Conservation (phyloP, 2,888 invertebrate species). For the Caenorhabditis sp. region DNA sequence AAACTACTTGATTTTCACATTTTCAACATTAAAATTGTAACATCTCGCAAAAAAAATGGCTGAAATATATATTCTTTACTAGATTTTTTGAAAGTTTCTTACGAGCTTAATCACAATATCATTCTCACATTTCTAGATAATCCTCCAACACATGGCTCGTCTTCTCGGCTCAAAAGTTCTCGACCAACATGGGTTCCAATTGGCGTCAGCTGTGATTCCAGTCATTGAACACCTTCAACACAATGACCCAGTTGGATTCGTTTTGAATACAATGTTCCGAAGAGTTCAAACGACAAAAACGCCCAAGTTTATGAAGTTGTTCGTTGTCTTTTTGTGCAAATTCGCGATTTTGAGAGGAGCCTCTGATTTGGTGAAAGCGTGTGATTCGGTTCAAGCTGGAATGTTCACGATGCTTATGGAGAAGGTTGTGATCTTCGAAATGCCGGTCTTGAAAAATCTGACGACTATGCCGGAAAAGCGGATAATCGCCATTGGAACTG, state of each 20-base stretch:
- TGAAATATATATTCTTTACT: no score
- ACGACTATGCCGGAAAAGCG: slow-evolving; percentile 84
- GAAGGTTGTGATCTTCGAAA: slow-evolving; percentile 73
- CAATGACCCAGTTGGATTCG: slow-evolving; percentile 30
- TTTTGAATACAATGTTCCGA: slow-evolving; percentile 53
- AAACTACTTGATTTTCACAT: no score
- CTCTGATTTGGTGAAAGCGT: slow-evolving; percentile 77
- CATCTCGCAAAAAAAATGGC: no score
- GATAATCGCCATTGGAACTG: slow-evolving; percentile 88
- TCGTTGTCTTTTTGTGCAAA: slow-evolving; percentile 89
- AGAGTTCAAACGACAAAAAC: slow-evolving; percentile 88
- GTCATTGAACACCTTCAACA: slow-evolving; percentile 35
- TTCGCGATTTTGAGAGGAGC: slow-evolving; percentile 85
- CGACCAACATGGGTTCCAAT: slow-evolving; percentile 93
- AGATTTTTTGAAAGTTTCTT: no score
- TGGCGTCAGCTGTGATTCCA: slow-evolving; percentile 83
- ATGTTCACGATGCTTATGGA: slow-evolving; percentile 97
- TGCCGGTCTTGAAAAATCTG: slow-evolving; percentile 80
- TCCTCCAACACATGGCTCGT: slow-evolving; percentile 75
- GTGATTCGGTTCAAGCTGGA: slow-evolving; percentile 73
- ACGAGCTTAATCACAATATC: no score
- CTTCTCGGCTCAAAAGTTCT: slow-evolving; percentile 91
- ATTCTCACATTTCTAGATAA: slow-evolving; percentile 11
- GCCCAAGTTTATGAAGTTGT: slow-evolving; percentile 86
- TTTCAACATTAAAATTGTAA: no score